A percentile compares a stretch with the other conserved stretches of the same genome.
Conservation (phyloP, 2,113 vertebrate species). For the Cryptomyrus ogoouensis region DNA sequence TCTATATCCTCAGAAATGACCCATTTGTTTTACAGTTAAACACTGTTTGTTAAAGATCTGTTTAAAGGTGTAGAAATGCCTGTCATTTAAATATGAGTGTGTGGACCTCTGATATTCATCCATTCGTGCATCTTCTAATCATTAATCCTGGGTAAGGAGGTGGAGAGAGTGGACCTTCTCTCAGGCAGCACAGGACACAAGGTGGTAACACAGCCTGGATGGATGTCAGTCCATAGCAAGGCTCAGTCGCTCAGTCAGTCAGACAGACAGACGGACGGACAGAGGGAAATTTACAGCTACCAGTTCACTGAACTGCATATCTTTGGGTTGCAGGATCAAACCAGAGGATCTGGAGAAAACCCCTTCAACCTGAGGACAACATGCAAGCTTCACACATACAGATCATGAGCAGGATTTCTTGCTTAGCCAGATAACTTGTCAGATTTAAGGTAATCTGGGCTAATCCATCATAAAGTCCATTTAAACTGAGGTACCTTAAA, state of each 20-base stretch:
- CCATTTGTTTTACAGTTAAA: background rate
- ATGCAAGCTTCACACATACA: background rate
- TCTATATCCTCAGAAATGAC: background rate
- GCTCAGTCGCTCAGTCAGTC: background rate
- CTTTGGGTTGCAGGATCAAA: background rate
- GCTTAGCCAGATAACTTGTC: background rate
- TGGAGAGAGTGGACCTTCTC: background rate
- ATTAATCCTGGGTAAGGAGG: background rate
- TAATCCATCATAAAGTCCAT: background rate
- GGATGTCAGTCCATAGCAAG: background rate
- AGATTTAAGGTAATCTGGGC: background rate
- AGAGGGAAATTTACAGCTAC: background rate
- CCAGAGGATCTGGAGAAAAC: background rate
- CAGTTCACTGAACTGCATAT: background rate
- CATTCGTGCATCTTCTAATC: background rate
- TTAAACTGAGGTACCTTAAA: background rate
- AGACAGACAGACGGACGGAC: background rate
- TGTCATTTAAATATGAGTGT: background rate
- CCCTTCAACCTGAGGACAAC: background rate
- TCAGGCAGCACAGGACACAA: background rate
- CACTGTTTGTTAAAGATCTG: background rate
- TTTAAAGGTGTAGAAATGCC: background rate
- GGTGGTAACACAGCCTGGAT: background rate
- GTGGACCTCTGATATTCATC: background rate
- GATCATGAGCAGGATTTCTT: background rate